A percentile compares a stretch with the other conserved stretches of the same genome.
Evolutionary conservation across 2,113 vertebrate genomes (phyloP).

Genomic region (Willisornis vidua): DNA sequence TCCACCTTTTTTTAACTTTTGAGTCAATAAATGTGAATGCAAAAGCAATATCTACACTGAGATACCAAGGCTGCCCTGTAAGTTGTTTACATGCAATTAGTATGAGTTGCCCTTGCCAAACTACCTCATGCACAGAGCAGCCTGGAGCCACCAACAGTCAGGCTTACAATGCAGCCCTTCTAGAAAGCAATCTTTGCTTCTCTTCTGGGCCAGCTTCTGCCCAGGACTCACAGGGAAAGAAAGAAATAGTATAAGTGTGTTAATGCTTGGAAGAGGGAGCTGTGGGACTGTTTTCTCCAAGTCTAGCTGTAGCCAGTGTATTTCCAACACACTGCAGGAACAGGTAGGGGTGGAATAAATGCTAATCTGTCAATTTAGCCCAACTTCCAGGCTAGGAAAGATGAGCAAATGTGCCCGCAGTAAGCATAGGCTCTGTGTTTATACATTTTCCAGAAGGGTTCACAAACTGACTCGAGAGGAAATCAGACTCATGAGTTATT

Average conservation of each 20-base stretch:
- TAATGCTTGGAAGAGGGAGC: neutral
- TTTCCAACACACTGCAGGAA: neutral
- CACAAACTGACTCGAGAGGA: neutral
- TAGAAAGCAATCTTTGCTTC: neutral
- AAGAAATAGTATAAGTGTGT: neutral
- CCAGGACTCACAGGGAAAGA: neutral
- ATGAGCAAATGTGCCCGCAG: neutral
- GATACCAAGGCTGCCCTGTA: neutral
- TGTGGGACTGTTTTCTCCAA: neutral
- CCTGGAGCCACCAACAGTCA: neutral
- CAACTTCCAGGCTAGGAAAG: neutral
- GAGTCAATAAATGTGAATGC: neutral
- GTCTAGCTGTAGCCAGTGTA: neutral
- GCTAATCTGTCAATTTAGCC: neutral
- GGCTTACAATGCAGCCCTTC: neutral
- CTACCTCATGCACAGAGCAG: neutral
- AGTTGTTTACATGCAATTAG: neutral
- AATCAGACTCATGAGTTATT: conserved; percentile 19
- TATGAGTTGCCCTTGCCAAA: neutral
- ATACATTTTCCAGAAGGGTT: conserved; percentile 1
- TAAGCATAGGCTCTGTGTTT: neutral
- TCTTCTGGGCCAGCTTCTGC: neutral
- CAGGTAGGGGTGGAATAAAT: neutral
- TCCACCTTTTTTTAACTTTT: neutral
- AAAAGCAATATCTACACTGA: neutral